Percentiles rank a stretch among this genome's conserved stretches.
Conservation (phyloP, 2,113 vertebrate genomes). For the Ceyx cyanopectus region DNA sequence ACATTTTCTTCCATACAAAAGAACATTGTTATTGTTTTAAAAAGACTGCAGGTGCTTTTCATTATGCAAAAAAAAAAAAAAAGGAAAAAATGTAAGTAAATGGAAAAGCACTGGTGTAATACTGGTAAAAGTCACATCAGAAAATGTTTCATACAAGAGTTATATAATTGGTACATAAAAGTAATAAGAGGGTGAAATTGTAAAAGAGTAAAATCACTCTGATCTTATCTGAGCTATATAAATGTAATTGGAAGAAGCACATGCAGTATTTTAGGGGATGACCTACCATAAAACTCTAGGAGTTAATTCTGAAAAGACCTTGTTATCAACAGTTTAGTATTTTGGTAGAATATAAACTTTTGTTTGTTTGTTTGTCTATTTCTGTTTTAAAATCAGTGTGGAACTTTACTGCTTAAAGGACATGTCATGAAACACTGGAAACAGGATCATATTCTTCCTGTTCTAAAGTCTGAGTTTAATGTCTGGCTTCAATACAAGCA, state of each 20-base stretch:
- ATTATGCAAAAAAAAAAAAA: not conserved
- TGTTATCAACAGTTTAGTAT: not conserved
- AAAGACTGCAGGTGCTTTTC: constrained; percentile 9
- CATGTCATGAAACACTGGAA: not conserved
- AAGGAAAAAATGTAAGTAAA: not conserved
- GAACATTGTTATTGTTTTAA: constrained; percentile 27
- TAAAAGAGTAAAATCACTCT: not conserved
- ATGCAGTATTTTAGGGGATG: not conserved
- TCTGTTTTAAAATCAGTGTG: not conserved
- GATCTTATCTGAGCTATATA: not conserved
- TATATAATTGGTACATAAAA: not conserved
- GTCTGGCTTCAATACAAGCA: not conserved
- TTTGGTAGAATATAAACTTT: not conserved
- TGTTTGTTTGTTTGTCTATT: not conserved
- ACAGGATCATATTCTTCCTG: not conserved
- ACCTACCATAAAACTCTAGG: not conserved
- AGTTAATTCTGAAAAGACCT: not conserved
- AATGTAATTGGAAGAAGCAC: not conserved
- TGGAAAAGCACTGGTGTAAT: not conserved
- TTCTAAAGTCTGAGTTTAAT: not conserved
- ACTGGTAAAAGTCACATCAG: not conserved
- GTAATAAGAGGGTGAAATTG: not conserved
- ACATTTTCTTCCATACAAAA: not conserved
- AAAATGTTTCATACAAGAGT: not conserved
- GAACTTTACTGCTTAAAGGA: not conserved